Base-by-base conservation (phyloP, 1,140 invertebrate genomes). In the Melanaphis sacchari region DNA sequence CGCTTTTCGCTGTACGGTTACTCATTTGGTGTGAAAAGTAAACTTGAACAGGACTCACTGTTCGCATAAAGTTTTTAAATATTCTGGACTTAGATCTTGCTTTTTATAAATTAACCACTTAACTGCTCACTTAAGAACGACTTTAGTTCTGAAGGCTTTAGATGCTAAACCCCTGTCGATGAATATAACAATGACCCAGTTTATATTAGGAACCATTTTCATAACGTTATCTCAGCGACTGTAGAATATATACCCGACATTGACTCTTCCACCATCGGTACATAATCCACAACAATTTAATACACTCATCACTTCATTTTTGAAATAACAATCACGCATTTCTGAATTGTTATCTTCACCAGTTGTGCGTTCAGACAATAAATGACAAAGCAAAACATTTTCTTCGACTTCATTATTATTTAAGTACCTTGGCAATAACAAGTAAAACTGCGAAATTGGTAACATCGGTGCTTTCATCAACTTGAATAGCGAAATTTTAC, bases 321-420 rank as follows among this genome's bases (percentile, higher is more conserved):
- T 90, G 93, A 95, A 94, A 94, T 94, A 94, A 91, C 94, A 90
- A 59, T 49, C 81, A 76, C 94, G 93, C 40, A 92, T 94, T 88
- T n/a, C n/a, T n/a, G 94, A 94, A 94, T 52, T 94, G n/a, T n/a
- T 92, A 66, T 94, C 94, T 59, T 94, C 90, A 94, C 94, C 94
- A 94, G 94, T 94, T 84, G 94, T 94, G 49, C 91, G 93, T 76
- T 89, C 94, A 43, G 66, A 43, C 38, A 93, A 38, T 41, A 41
- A 40, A 49, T 87, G 22, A 46, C 76, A 46, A 49, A 85, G 41
- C 18, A 93, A 81, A 43, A 87, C n/a, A 52, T 93, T 81, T 93
- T 93, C 46, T 87, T 93, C 41, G 46, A 93, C 41, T 38, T 43
- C 43, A 93, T 93, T 93, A 38, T 84, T 85, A 49, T 84, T 82